A percentile compares a stretch with the other conserved stretches of the same genome.
phyloP scores from a whole-genome alignment of 1,140 invertebrate genomes.

The Hyposmocoma kahamanoa region DNA sequence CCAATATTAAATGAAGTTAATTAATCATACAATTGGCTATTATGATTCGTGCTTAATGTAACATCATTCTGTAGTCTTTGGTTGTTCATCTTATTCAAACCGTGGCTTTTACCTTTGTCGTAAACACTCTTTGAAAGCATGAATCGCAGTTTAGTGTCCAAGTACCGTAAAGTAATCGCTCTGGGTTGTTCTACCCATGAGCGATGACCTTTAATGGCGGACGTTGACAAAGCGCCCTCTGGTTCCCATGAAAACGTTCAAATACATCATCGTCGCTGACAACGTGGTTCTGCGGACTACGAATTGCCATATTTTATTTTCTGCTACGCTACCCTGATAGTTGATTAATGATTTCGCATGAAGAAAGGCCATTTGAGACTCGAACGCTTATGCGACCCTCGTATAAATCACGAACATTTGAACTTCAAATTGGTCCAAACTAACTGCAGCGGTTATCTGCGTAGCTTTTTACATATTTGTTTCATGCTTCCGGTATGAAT shows the following conservation, averaged over 20 bases:
- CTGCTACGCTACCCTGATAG: conserved; percentile 52
- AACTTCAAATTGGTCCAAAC: background rate
- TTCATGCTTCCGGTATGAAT: background rate
- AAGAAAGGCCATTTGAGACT: conserved; percentile 19
- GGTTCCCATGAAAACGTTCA: conserved; percentile 67
- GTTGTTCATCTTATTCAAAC: no score
- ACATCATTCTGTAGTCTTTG: no score
- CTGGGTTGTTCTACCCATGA: conserved; percentile 40
- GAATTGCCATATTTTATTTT: conserved; percentile 70
- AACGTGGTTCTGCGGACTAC: conserved; percentile 53
- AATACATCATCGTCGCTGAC: conserved; percentile 66
- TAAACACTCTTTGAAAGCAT: no score
- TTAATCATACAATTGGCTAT: no score
- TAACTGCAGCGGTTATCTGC: background rate
- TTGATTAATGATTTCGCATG: conserved; percentile 57
- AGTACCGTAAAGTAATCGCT: background rate
- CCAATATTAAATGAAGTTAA: no score
- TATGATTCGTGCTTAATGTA: no score
- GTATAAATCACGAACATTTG: conserved; percentile 5
- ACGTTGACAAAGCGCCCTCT: conserved; percentile 67
- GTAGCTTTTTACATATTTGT: background rate
- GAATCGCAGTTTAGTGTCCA: no score
- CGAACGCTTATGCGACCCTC: conserved; percentile 1
- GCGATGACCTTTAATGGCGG: conserved; percentile 61
- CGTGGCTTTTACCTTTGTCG: no score